Percentiles rank a stretch among this genome's conserved stretches.
These are phyloP conservation scores for Erynnis tages DNA, from an alignment of 2,888 invertebrate genomes.

Conservation along the genomic window DNA sequence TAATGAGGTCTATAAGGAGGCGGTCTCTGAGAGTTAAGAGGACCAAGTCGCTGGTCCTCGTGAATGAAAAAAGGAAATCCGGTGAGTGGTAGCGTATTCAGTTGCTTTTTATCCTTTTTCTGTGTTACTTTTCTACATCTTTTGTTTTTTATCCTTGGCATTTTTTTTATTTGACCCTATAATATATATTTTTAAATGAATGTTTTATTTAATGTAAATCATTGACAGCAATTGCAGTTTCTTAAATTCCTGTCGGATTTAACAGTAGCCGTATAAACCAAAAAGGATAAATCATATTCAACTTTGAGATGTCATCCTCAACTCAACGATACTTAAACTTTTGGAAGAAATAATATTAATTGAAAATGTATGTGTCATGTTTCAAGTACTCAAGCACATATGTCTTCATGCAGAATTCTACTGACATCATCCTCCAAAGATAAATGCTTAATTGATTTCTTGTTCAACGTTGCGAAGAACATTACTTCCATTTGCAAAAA, in stretches of 20 bases:
- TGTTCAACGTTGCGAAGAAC: slow-evolving; percentile 3
- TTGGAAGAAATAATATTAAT: too few species aligned
- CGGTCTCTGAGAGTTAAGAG: slow-evolving; percentile 87
- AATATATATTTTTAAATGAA: too few species aligned
- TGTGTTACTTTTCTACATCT: background rate
- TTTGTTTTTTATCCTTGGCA: background rate
- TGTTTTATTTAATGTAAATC: too few species aligned
- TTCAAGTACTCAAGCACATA: slow-evolving; percentile 3
- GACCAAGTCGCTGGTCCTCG: slow-evolving; percentile 87
- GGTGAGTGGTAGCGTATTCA: slow-evolving; percentile 84
- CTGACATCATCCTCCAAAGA: slow-evolving; percentile 21
- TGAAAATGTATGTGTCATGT: slow-evolving; percentile 1
- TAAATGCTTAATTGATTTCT: slow-evolving; percentile 12
- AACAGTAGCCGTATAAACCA: too few species aligned
- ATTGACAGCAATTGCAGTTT: too few species aligned
- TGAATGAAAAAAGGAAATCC: slow-evolving; percentile 89
- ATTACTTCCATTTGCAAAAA: too few species aligned
- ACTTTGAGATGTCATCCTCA: too few species aligned
- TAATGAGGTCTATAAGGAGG: slow-evolving; percentile 86
- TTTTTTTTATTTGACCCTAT: background rate
- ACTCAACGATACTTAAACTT: too few species aligned
- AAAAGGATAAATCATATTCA: too few species aligned
- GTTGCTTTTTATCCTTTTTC: slow-evolving; percentile 27
- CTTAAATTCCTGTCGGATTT: too few species aligned
- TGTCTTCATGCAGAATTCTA: slow-evolving; percentile 5